Evolutionary conservation across 2,113 vertebrate genomes (phyloP).

Genomic region (Xiphorhynchus elegans): DNA sequence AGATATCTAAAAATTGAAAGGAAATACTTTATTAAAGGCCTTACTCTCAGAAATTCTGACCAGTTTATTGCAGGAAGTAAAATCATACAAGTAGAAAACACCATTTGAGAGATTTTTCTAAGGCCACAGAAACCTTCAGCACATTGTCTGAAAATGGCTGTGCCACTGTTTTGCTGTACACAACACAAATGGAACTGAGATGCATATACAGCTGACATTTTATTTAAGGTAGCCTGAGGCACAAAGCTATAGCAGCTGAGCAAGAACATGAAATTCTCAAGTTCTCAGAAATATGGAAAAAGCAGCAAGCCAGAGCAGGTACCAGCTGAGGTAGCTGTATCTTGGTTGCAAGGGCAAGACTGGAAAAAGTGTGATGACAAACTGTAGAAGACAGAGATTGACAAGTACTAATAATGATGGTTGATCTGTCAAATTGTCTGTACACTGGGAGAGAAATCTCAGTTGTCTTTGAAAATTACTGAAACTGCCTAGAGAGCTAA

Average conservation of each 20-base stretch:
- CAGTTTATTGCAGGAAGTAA: not conserved
- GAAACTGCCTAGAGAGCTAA: not conserved
- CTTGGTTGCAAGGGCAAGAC: not conserved
- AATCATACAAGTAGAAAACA: not conserved
- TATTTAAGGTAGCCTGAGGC: not conserved
- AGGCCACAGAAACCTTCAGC: not conserved
- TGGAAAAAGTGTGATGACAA: not conserved
- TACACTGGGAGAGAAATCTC: not conserved
- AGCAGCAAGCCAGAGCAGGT: not conserved
- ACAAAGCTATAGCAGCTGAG: not conserved
- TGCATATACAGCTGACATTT: not conserved
- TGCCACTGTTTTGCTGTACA: not conserved
- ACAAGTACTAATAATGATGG: not conserved
- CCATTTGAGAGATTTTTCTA: not conserved
- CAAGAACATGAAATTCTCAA: not conserved
- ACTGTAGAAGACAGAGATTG: not conserved
- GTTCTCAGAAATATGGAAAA: not conserved
- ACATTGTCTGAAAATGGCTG: not conserved
- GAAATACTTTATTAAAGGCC: not conserved
- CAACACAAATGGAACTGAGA: not conserved
- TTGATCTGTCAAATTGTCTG: not conserved
- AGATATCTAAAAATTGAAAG: not conserved
- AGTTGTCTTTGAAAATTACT: not conserved
- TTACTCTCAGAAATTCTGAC: not conserved
- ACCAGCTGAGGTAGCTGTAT: not conserved